Evolutionary conservation across 2,888 invertebrate species (phyloP), one percentile per base, ranked within the genome.

Genomic region (Drosophila subsilvestris): DNA sequence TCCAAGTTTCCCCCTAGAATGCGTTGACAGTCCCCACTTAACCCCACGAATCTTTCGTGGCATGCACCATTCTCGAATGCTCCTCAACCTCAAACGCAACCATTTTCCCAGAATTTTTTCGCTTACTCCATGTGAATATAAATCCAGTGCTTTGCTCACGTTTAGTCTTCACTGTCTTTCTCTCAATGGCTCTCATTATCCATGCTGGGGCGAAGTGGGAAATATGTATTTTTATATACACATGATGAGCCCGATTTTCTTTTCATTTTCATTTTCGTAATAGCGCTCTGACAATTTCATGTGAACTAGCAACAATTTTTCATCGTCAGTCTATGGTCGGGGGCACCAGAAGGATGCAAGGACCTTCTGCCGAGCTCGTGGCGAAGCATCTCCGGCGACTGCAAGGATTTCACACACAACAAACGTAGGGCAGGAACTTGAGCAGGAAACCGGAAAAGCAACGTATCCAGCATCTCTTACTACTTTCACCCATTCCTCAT

Each of bases 391-490:
- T 84, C 75, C 79, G 81, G 58, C 79, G 75, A 74, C 66, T 75
- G 82, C 70, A 86, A 80, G 76, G 83, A 88, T 75, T 82, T 76
- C 73, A 69, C 57, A 70, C 77, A 76, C 78, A 82, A 82, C 83
- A 72, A 72, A 62, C 48, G 86, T 61, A 57, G 65, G 73, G 78
- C 84, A 79, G 85, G 86, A 88, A 84, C 81, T 84, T 74, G 58
- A 75, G 87, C 79, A 86, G 89, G 89, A 86, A 86, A 88, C 89
- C 76, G 85, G 85, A 86, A 86, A 74, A 75, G 85, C 81, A 79
- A 83, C 84, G 81, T 74, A 70, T 86, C 67, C 69, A 67, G 70
- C 59, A 29, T 69, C 60, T 53, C 47, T 68, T 69, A 48, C 51
- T 69, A 48, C 51, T 32, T 54, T 51, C 25, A 55, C 17, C 55